A percentile compares a stretch with the other conserved stretches of the same genome.
These are phyloP conservation scores for Notothenia rossii DNA, from an alignment of 2,113 vertebrate species.

Conservation along the genomic window DNA sequence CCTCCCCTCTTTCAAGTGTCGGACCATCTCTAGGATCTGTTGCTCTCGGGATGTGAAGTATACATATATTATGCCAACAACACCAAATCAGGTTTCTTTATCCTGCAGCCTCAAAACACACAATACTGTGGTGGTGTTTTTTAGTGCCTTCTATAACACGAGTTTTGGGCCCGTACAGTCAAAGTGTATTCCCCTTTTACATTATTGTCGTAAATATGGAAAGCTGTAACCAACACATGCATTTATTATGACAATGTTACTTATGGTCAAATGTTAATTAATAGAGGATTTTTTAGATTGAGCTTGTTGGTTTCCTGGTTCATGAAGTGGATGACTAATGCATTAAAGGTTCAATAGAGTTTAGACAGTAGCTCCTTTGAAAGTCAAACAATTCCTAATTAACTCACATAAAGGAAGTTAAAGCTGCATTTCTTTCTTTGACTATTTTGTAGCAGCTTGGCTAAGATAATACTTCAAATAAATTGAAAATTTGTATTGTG, in stretches of 20 bases:
- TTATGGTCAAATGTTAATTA: too few relatives aligned
- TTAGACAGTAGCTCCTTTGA: neutral
- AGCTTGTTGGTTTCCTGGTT: too few relatives aligned
- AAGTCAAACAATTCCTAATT: neutral
- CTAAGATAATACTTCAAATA: too few relatives aligned
- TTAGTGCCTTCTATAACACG: neutral
- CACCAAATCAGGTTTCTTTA: neutral
- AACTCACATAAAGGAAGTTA: neutral
- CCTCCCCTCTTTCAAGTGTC: constrained; percentile 37
- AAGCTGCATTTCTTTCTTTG: neutral
- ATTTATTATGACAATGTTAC: too few relatives aligned
- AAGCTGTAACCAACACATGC: too few relatives aligned
- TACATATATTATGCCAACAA: neutral
- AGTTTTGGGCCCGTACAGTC: too few relatives aligned
- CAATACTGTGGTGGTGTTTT: neutral
- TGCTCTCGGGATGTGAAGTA: constrained; percentile 3
- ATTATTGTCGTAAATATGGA: too few relatives aligned
- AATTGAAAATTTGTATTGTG: too few relatives aligned
- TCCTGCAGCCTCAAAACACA: neutral
- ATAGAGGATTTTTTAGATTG: too few relatives aligned
- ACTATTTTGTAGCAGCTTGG: neutral
- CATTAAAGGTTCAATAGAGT: constrained; percentile 13
- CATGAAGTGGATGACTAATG: neutral
- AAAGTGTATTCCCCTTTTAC: too few relatives aligned
- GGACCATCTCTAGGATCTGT: neutral